Evolutionary conservation across 2,113 vertebrate species (phyloP).

Genomic region (Lagopus muta): DNA sequence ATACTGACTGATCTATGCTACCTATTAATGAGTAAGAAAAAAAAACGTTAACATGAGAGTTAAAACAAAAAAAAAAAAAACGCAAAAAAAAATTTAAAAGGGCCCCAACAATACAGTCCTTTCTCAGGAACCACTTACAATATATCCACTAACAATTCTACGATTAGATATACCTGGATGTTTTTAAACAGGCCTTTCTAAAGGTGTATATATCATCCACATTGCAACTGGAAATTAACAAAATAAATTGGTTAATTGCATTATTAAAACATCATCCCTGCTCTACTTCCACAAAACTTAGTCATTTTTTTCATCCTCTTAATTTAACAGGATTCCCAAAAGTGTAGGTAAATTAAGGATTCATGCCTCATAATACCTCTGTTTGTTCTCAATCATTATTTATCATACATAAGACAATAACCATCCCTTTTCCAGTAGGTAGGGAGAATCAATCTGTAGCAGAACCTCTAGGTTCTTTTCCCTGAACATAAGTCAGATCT

Average conservation of each 20-base stretch:
- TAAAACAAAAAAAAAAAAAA: background rate
- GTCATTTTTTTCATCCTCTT: background rate
- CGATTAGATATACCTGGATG: background rate
- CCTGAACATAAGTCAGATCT: too few relatives aligned
- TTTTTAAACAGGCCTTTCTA: background rate
- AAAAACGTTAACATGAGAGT: constrained; percentile 61
- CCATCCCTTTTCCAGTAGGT: too few relatives aligned
- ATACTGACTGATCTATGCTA: constrained; percentile 94
- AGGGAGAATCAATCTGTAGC: too few relatives aligned
- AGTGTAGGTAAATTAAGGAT: background rate
- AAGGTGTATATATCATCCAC: background rate
- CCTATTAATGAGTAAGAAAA: constrained; percentile 82
- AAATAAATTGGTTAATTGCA: background rate
- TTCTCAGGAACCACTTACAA: background rate
- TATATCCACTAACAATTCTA: background rate
- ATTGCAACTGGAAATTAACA: background rate
- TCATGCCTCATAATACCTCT: background rate
- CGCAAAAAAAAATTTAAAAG: too few relatives aligned
- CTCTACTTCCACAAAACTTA: background rate
- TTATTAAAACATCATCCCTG: background rate
- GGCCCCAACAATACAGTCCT: background rate
- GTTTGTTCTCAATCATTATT: background rate
- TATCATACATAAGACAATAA: too few relatives aligned
- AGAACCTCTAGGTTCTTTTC: too few relatives aligned
- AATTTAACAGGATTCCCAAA: background rate